Evolutionary conservation across 2,113 vertebrate species (phyloP), one percentile per base, ranked within the genome.

Genomic region (Centrocercus urophasianus): DNA sequence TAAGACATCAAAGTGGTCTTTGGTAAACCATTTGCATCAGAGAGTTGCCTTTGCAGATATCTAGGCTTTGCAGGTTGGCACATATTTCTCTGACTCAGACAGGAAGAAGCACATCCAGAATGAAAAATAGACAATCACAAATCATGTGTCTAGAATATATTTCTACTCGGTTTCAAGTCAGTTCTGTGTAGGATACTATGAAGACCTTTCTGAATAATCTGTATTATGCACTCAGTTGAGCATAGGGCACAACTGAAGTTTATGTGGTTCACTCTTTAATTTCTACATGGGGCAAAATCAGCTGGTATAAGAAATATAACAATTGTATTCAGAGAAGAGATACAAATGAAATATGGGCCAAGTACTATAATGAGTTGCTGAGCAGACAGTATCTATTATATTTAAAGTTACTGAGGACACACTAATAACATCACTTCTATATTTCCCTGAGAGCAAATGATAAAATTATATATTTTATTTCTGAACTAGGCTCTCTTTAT

Each of bases 161-260:
- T 67, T 34, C 47, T 74, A 8, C 30, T 48, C 34, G 7, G 2
- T 81, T 81, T 88, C 52, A 83, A 78, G 78, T 52, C 18, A 71
- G 2, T 88, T 88, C 61, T 79, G 11, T 65, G 22, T 21, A 86
- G 8, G 11, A 52, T 7, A 27, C 7, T 42, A 86, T 74, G 89
- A 93, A 93, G 43, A 47, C 6, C 10, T 67, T 75, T 47, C n/a
- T 88, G 69, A 88, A 90, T 90, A 84, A 64, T 83, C 74, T 16
- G 4, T 54, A 36, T 64, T 59, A 34, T 67, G 67, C 63, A 42
- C 38, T 82, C 43, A 78, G 11, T 30, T 54, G 52, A 69, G 28
- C 5, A 25, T 20, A 30, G 3, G 10, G 8, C 56, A 36, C 30
- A 17, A 32, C 1, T 75, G 72, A 93, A 75, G 83, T 78, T 60